Percentiles rank a stretch among this genome's conserved stretches.
Evolutionary conservation across 2,797 vertebrate genomes (phyloP).

Genomic region (Mallotus villosus): DNA sequence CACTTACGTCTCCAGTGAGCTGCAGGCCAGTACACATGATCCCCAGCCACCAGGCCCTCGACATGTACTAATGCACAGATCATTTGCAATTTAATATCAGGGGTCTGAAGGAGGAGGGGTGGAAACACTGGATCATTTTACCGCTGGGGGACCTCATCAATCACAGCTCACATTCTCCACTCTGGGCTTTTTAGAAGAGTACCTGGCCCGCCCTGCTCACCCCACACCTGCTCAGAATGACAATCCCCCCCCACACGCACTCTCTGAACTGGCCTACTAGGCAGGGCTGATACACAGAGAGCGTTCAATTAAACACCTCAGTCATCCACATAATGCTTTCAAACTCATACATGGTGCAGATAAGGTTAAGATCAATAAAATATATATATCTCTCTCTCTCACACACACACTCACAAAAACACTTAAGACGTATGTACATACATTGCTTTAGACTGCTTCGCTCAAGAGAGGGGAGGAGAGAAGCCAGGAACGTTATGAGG

Average conservation of each 20-base stretch:
- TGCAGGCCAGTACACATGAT: conserved; percentile 36
- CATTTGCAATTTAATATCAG: conserved; percentile 48
- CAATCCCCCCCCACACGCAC: conserved; percentile 8
- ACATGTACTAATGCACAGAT: conserved; percentile 47
- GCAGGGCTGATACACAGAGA: background rate
- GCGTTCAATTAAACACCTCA: too few relatives aligned
- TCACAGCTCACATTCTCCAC: conserved; percentile 20
- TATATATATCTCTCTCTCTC: too few relatives aligned
- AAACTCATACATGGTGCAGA: too few relatives aligned
- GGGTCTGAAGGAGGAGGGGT: background rate
- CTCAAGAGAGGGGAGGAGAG: too few relatives aligned
- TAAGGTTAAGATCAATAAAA: too few relatives aligned
- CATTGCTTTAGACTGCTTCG: too few relatives aligned
- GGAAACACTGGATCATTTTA: conserved; percentile 28
- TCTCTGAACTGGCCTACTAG: background rate
- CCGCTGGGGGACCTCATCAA: conserved; percentile 31
- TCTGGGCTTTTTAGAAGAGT: conserved; percentile 31
- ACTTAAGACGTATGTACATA: too few relatives aligned
- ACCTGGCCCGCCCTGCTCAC: conserved; percentile 5
- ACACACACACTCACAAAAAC: too few relatives aligned
- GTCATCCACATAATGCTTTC: too few relatives aligned
- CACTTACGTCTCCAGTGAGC: conserved; percentile 25
- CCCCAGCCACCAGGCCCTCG: conserved; percentile 15
- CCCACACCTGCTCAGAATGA: conserved; percentile 32
- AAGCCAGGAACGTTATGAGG: too few relatives aligned